Evolutionary conservation across 2,113 vertebrate species (phyloP).

Genomic region (Neogale vison): DNA sequence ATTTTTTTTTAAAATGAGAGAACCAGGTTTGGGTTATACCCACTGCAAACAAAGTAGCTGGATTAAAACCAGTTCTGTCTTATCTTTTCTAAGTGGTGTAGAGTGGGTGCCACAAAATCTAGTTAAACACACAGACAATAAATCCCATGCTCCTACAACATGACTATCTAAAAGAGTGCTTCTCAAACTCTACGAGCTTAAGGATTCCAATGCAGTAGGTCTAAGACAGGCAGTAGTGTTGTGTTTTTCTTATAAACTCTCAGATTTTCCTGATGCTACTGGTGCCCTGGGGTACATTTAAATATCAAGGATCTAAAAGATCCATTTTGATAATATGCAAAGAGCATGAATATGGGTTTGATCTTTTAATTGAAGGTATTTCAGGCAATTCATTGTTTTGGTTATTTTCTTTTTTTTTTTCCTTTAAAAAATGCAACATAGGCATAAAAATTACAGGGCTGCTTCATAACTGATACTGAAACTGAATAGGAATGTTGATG

Average conservation of each 20-base stretch:
- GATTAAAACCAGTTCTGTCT: neutral
- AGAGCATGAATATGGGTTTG: neutral
- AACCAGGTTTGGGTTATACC: neutral
- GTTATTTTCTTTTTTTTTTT: neutral
- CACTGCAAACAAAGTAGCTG: neutral
- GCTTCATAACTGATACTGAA: neutral
- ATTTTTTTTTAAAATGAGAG: neutral
- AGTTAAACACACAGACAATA: neutral
- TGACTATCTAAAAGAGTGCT: rapidly evolving
- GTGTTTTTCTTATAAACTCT: no score
- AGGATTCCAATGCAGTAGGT: rapidly evolving
- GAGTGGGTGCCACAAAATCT: neutral
- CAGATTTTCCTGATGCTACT: neutral
- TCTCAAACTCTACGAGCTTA: rapidly evolving
- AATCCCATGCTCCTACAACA: neutral
- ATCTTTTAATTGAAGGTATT: neutral
- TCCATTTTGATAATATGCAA: neutral
- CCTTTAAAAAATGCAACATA: neutral
- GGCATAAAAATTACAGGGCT: neutral
- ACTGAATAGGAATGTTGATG: neutral
- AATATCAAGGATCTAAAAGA: neutral
- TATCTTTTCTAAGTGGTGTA: neutral
- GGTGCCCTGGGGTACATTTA: neutral
- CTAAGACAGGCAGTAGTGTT: neutral
- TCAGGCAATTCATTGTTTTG: neutral